Evolutionary conservation across 2,113 vertebrate species (phyloP).

Genomic region (Indicator maculatus): DNA sequence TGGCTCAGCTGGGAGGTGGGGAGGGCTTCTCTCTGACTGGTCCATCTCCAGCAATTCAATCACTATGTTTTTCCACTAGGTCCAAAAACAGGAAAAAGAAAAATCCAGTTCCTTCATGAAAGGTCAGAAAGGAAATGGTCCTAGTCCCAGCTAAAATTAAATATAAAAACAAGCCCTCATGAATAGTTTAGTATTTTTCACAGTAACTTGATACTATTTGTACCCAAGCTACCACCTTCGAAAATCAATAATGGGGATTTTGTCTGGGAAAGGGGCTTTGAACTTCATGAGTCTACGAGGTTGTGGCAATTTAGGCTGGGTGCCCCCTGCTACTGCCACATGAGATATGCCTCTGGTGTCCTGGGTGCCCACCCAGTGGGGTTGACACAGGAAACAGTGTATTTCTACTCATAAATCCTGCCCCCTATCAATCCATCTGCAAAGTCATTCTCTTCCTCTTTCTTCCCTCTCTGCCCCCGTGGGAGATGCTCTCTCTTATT

Average conservation of each 20-base stretch:
- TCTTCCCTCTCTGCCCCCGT: too few species aligned
- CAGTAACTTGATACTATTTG: not conserved
- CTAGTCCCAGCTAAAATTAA: not conserved
- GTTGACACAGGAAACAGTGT: too few species aligned
- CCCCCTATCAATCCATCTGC: too few species aligned
- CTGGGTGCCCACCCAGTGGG: too few species aligned
- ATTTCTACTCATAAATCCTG: too few species aligned
- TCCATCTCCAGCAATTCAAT: accelerated
- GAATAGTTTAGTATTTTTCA: not conserved
- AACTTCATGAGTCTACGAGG: too few species aligned
- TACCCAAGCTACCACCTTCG: not conserved
- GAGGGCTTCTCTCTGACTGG: not conserved
- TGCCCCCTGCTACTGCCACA: too few species aligned
- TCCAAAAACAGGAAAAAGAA: not conserved
- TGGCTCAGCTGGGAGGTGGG: not conserved
- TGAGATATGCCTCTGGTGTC: too few species aligned
- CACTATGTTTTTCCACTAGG: not conserved
- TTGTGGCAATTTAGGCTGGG: too few species aligned
- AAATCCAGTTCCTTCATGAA: not conserved
- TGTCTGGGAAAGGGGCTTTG: not conserved
- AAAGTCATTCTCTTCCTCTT: too few species aligned
- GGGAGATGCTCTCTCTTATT: too few species aligned
- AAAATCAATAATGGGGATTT: not conserved
- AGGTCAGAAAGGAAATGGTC: not conserved
- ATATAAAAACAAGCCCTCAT: not conserved